These are phyloP conservation scores for Zophobas morio DNA, from an alignment of 1,140 invertebrate species.

Conservation along the genomic window DNA sequence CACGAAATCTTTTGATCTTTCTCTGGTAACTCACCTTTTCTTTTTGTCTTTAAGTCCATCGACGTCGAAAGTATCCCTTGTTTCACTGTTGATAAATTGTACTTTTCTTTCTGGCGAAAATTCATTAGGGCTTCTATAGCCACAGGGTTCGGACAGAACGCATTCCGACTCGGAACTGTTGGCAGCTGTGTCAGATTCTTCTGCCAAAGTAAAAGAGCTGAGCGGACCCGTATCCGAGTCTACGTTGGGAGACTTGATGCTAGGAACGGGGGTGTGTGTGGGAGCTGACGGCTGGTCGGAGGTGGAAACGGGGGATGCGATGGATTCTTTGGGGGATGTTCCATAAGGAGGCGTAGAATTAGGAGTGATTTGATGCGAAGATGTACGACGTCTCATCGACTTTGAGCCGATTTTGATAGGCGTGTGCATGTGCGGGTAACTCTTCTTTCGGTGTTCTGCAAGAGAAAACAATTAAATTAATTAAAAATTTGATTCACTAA, in stretches of 20 bases:
- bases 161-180: conserved; percentile 65
- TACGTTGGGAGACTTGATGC: conserved; percentile 42
- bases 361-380: conserved; percentile 55
- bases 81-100: conserved; percentile 64
- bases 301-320: conserved; percentile 47
- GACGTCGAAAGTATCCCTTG: conserved; percentile 56
- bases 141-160: conserved; percentile 64
- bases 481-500: neutral
- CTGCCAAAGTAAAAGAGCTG: conserved; percentile 57
- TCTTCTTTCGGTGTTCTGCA: conserved; percentile 77
- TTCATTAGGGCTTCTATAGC: conserved; percentile 56
- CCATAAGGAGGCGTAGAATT: conserved; percentile 35
- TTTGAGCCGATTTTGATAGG: conserved; percentile 72
- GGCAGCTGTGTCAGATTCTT: conserved; percentile 57
- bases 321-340: conserved; percentile 38
- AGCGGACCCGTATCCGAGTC: conserved; percentile 61
- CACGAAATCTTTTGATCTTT: too few species aligned
- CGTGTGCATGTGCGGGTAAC: conserved; percentile 77
- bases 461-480: conserved; percentile 54
- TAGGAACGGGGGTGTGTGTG: conserved; percentile 63
- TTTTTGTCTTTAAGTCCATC: conserved; percentile 59
- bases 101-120: conserved; percentile 65
- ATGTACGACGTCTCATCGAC: conserved; percentile 64
- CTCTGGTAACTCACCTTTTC: conserved; percentile 54
- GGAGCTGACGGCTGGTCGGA: conserved; percentile 36